These are phyloP conservation scores for Eretmocerus hayati DNA, from an alignment of 2,888 invertebrate species.

Conservation along the genomic window DNA sequence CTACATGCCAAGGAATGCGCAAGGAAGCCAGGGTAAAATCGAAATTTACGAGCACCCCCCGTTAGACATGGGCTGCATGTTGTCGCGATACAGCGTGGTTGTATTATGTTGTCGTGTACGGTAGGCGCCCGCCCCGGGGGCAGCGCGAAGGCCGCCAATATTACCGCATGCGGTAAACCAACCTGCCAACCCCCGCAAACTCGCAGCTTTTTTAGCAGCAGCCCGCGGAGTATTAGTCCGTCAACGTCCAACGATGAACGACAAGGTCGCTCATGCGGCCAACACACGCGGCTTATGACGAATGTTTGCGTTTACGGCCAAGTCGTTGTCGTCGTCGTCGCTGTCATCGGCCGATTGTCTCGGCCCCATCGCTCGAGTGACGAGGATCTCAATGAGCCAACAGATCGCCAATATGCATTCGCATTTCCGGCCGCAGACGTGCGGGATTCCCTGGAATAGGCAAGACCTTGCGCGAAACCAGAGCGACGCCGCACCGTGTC, in stretches of 20 bases:
- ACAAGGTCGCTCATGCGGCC: background rate
- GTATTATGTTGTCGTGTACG: no score
- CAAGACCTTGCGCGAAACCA: no score
- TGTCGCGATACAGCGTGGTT: no score
- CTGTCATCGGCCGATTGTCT: background rate
- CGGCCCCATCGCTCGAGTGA: no score
- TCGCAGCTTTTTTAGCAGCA: background rate
- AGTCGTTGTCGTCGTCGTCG: background rate
- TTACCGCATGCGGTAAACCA: slow-evolving; percentile 33
- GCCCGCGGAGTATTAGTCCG: background rate
- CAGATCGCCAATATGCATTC: no score
- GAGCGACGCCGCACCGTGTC: no score
- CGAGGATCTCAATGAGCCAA: no score
- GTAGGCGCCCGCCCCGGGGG: no score
- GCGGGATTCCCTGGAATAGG: no score
- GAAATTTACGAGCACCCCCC: background rate
- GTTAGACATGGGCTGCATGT: no score
- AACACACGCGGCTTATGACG: slow-evolving; percentile 6
- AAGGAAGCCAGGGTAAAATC: no score
- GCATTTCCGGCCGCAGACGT: no score
- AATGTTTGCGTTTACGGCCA: slow-evolving; percentile 1
- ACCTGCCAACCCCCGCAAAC: slow-evolving; percentile 10
- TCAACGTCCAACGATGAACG: background rate
- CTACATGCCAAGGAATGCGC: background rate
- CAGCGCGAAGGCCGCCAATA: slow-evolving; percentile 22